Base-by-base conservation (phyloP, 2,888 invertebrate genomes). In the Carabus problematicus region DNA sequence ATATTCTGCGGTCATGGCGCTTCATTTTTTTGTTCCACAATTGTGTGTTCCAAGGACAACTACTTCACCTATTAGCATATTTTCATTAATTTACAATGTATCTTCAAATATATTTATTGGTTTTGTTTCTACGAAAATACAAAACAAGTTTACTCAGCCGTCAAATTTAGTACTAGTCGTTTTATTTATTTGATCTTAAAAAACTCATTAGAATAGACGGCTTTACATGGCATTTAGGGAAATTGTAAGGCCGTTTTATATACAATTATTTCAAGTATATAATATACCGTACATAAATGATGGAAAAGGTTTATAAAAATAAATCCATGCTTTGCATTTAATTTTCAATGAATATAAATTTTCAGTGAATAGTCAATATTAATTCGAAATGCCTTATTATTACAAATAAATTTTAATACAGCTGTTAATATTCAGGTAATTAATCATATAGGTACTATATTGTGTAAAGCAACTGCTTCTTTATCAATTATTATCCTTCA, bases 81-180 rank as follows among this genome's bases (percentile, higher is more conserved):
- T 67, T 60, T 67, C 16, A 41, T 42, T 60, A 67, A 67, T 60
- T 67, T 67, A 67, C 42, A 67, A n/a, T 67, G 29, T 18, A 67
- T 60, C 52, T 67, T 42, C 47, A 19, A 59, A 59, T 54, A 41
- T 41, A 63, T 54, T 63, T 63, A 63, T 49, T 47, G n/a, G 54
- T 18, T 42, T 54, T 60, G 9, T 19, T 47, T 47, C 39, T 39
- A 12, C 11, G 14, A 47, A 39, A 58, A 12, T 29, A 18, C 14
- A 3, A 18, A 64, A 56, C 47, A 43, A 18, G 56, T 64, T 64
- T 64, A 40, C 42, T 55, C 11, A 45, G 64, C 12, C 18, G 56
- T 64, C 56, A 43, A 64, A 64, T 56, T 29, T 39, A 43, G 19
- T 45, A 52, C 29, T 29, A 29, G 29, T 29, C 29, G 29, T 3